Evolutionary conservation across 2,797 vertebrate genomes (phyloP).

Genomic region (Champsocephalus esox): DNA sequence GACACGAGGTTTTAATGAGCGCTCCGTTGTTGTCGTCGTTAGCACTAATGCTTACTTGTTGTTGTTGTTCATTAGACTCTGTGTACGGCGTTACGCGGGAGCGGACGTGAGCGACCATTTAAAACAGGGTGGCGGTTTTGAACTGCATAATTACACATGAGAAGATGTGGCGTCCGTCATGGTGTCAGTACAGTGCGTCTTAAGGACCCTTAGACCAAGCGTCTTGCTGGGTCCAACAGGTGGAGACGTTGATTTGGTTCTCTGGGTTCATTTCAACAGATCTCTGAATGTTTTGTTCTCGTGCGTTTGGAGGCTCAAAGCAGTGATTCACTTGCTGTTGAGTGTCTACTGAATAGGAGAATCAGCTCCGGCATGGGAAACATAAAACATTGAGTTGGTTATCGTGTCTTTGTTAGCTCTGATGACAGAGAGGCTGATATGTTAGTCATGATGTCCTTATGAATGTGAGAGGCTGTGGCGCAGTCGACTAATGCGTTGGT

Average conservation of each 20-base stretch:
- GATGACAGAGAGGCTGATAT: not conserved
- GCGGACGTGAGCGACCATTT: conserved; percentile 17
- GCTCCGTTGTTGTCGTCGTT: conserved; percentile 58
- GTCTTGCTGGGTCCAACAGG: not conserved
- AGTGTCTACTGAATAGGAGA: conserved; percentile 2
- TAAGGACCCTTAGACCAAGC: not conserved
- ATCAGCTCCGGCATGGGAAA: not conserved
- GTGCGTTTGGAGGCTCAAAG: conserved; percentile 2
- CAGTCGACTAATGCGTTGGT: too few relatives aligned
- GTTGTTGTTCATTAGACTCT: conserved; percentile 29
- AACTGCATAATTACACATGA: not conserved
- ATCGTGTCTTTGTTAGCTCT: not conserved
- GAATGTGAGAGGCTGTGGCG: too few relatives aligned
- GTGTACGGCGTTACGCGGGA: conserved; percentile 20
- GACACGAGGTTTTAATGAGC: conserved; percentile 63
- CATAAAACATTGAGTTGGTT: too few relatives aligned
- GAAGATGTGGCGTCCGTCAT: not conserved
- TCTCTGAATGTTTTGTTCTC: conserved; percentile 10
- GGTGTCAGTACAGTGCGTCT: not conserved
- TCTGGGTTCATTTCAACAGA: not conserved
- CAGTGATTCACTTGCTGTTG: not conserved
- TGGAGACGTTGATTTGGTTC: not conserved
- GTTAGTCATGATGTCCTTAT: not conserved
- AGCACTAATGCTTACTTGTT: conserved; percentile 59
- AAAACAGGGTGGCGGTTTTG: conserved; percentile 2